Evolutionary conservation across 2,113 vertebrate species (phyloP).

Genomic region (Semnopithecus entellus): DNA sequence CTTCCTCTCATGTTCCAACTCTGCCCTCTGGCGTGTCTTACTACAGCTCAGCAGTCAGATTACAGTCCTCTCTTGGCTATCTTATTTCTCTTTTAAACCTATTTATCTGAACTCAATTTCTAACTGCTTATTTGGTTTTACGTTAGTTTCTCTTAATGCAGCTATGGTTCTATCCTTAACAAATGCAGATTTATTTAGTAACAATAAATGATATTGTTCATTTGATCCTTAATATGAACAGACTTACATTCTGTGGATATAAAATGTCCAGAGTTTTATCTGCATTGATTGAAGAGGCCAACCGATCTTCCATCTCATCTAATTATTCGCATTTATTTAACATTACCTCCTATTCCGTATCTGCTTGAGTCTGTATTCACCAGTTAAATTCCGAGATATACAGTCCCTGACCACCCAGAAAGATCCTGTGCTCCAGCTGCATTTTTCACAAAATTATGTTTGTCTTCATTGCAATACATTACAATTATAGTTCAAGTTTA

Average conservation of each 20-base stretch:
- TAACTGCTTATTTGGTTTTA: neutral
- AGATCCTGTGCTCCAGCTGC: neutral
- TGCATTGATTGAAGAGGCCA: neutral
- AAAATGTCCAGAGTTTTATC: neutral
- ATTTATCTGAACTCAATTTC: neutral
- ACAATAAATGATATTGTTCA: neutral
- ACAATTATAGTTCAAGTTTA: no score
- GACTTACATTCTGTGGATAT: neutral
- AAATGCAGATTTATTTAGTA: neutral
- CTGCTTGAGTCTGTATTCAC: neutral
- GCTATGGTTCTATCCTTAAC: neutral
- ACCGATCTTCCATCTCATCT: neutral
- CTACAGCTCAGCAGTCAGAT: neutral
- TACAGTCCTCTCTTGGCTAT: neutral
- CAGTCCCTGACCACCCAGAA: neutral
- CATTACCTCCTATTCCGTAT: neutral
- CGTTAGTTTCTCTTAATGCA: neutral
- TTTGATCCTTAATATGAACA: neutral
- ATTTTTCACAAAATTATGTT: neutral
- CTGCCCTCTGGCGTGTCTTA: neutral
- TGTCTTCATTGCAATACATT: neutral
- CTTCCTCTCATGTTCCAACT: neutral
- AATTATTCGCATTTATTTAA: neutral
- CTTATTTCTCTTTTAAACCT: neutral
- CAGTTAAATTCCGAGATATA: neutral